Evolutionary conservation across 2,888 invertebrate species (phyloP), one percentile per base, ranked within the genome.

Genomic region (Eucera pruinosa): DNA sequence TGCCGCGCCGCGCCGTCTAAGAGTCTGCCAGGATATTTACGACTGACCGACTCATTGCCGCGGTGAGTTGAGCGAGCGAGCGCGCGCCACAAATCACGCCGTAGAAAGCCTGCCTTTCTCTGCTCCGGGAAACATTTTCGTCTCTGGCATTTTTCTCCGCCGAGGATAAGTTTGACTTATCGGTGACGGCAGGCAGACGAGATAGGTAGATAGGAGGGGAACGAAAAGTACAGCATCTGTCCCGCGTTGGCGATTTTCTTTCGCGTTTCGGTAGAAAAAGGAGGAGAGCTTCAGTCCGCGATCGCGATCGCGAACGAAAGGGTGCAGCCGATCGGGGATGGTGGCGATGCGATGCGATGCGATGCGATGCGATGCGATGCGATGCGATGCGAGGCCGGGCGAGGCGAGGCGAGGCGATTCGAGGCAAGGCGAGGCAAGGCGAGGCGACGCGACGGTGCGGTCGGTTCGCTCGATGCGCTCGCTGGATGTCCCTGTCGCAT

Each of bases 151-250:
- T 92, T 92, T 92, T 92, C 92, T 91, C 90, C 86, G 88, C 88
- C 90, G 89, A 88, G 91, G 90, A 92, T 92, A 92, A 92, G 90
- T 92, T 92, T 92, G 92, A 91, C 91, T 91, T 91, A 91, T 91
- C 89, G 91, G 92, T 90, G 91, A 91, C 92, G 90, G 90, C 86
- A 81, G 74, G 52, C 73, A 78, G 64, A 65, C 68, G 66, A 78
- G 71, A 72, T 68, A 39, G 77, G 73, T 47, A 41, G n/a, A 57
- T 50, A 33, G 52, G 47, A 30, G 48, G 18, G 1, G 61, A 36
- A 45, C 48, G 20, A 30, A 43, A 27, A 23, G 23, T 47, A 47
- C 5, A n/a, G n/a, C n/a, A n/a, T n/a, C n/a, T n/a, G n/a, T n/a
- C n/a, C n/a, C n/a, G 13, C 33, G 18, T 13, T 0, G 5, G 18